A percentile compares a stretch with the other conserved stretches of the same genome.
phyloP scores from a whole-genome alignment of 2,797 vertebrate genomes.

The Tiaroga cobitis region DNA sequence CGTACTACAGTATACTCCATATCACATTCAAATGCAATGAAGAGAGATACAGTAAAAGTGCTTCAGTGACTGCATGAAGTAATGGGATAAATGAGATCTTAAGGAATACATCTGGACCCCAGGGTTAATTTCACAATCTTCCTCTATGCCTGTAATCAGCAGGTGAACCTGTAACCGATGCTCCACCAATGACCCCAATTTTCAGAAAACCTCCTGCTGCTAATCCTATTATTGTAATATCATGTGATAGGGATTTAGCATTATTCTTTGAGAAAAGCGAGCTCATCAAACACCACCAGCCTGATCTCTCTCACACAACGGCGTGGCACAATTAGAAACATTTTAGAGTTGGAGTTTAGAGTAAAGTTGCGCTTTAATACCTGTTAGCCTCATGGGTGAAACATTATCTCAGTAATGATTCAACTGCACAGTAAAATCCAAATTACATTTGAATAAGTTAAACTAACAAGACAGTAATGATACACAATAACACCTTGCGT shows the following conservation, averaged over 20 bases:
- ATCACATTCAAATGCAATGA: background rate
- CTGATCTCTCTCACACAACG: background rate
- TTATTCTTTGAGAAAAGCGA: slow-evolving; percentile 8
- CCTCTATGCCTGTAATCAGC: slow-evolving; percentile 1
- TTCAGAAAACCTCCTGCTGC: slow-evolving; percentile 17
- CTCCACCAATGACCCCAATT: background rate
- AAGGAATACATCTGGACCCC: background rate
- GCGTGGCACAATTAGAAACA: slow-evolving; percentile 25
- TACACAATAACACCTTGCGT: background rate
- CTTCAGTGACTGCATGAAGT: background rate
- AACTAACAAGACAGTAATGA: background rate
- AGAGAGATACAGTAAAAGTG: background rate
- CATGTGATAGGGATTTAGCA: slow-evolving; percentile 52
- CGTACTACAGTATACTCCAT: background rate
- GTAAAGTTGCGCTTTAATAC: background rate
- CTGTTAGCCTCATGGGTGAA: background rate
- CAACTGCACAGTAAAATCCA: slow-evolving; percentile 7
- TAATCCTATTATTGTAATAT: slow-evolving; percentile 55
- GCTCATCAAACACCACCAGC: background rate
- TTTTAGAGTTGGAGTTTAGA: background rate
- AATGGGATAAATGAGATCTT: background rate
- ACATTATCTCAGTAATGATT: slow-evolving; percentile 9
- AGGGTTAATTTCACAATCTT: slow-evolving; percentile 6
- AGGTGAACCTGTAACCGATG: slow-evolving; percentile 8
- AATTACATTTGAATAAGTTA: background rate